Base-by-base conservation (phyloP, 1,140 invertebrate species). In the Drosophila equinoxialis region DNA sequence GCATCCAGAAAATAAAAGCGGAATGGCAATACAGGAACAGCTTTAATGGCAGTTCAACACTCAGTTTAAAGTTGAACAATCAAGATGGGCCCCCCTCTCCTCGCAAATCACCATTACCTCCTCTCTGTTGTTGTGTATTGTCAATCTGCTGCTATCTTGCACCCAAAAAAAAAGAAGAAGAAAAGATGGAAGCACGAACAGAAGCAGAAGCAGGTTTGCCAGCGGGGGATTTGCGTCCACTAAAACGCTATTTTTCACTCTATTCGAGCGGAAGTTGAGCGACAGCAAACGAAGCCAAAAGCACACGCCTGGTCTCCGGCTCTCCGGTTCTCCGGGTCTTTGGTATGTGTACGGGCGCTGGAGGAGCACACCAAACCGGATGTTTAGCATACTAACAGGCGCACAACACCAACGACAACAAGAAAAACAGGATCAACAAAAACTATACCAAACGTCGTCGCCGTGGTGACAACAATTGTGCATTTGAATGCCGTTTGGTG, bases 241-340 rank as follows among this genome's bases (percentile, higher is more conserved):
- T 77, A 89, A 87, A 86, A 86, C 83, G 84, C 83, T 87, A 86
- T 86, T 86, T 86, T 86, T 86, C 84, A 86, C 84, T 86, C 79
- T 79, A 86, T 89, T 86, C 83, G 79, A 86, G 79, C 83, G 83
- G 83, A 86, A 79, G 83, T 77, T 82, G 83, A 83, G 84, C 76
- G 83, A 89, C 83, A 87, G 74, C 62, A 74, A 69, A 62, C 71
- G 71, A 63, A 66, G 71, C 66, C 57, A 58, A 37, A 33, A 37
- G 57, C 57, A 42, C 60, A 63, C 61, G 70, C 70, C 54, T 61
- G 45, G 45, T 51, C 45, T 51, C 45, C 45, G 45, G 14, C 6
- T 48, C 45, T 51, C 17, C 20, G 45, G 14, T 7, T 48, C 45
- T 37, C 45, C 14, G 14, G 26, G 26, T 26, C 26, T 26, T 26